Evolutionary conservation across 2,888 invertebrate genomes (phyloP).

Genomic region (Morpho helenor): DNA sequence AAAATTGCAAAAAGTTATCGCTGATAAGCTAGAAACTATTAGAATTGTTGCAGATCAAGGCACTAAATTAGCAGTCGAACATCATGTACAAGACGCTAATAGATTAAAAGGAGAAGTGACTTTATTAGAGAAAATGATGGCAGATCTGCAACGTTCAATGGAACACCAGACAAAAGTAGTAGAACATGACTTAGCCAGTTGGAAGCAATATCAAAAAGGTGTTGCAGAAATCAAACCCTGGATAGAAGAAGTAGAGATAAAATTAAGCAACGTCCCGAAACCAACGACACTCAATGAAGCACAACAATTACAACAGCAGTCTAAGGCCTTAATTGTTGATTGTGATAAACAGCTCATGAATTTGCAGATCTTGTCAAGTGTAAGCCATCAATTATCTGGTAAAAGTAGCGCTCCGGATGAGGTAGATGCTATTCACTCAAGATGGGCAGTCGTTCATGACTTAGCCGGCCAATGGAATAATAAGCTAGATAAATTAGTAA

Average conservation of each 20-base stretch:
- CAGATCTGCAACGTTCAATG: slow-evolving; percentile 86
- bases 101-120: slow-evolving; percentile 87
- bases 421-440: slow-evolving; percentile 89
- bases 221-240: slow-evolving; percentile 91
- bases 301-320: slow-evolving; percentile 85
- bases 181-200: slow-evolving; percentile 88
- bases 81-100: slow-evolving; percentile 84
- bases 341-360: slow-evolving; percentile 87
- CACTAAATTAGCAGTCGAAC: slow-evolving; percentile 83
- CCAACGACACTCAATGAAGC: slow-evolving; percentile 90
- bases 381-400: slow-evolving; percentile 87
- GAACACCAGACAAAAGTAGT: slow-evolving; percentile 87
- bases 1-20: slow-evolving; percentile 85
- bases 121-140: slow-evolving; percentile 86
- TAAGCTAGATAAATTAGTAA: slow-evolving; percentile 87
- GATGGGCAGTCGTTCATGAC: slow-evolving; percentile 92
- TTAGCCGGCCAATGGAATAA: slow-evolving; percentile 87
- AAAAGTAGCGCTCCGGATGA: slow-evolving; percentile 90
- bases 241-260: slow-evolving; percentile 92
- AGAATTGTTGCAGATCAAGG: slow-evolving; percentile 88
- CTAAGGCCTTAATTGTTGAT: slow-evolving; percentile 86
- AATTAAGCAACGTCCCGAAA: slow-evolving; percentile 85
- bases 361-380: slow-evolving; percentile 85
- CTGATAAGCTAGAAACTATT: slow-evolving; percentile 86
- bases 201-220: slow-evolving; percentile 90